A percentile compares a stretch with the other conserved stretches of the same genome.
Conservation (phyloP, 2,888 invertebrate genomes). For the Nephrotoma flavescens region DNA sequence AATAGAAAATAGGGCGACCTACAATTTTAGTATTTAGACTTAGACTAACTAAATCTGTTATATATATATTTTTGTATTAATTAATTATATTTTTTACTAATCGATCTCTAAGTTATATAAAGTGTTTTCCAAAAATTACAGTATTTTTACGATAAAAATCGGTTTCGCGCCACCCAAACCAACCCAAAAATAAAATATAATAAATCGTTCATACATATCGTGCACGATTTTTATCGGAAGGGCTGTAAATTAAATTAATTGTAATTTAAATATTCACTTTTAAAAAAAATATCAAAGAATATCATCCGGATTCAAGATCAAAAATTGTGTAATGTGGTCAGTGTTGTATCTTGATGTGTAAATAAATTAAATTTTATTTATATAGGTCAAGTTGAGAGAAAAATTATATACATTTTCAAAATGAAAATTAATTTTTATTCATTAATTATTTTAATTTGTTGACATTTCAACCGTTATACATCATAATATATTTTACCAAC, state of each 20-base stretch:
- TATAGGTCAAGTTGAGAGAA: background rate
- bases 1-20: constrained; percentile 17
- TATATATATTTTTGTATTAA: background rate
- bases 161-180: background rate
- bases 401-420: background rate
- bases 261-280: background rate
- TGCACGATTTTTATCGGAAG: background rate
- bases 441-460: background rate
- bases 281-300: too few relatives aligned
- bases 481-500: background rate
- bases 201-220: background rate
- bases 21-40: background rate
- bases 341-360: background rate
- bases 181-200: background rate
- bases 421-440: background rate
- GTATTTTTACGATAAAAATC: background rate
- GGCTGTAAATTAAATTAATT: background rate
- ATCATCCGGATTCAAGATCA: background rate
- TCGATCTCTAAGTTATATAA: background rate
- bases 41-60: background rate
- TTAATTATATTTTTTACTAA: background rate
- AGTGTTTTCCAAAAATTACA: background rate
- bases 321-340: background rate
- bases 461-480: background rate
- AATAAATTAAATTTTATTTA: background rate